Evolutionary conservation across 2,797 vertebrate species (phyloP), one percentile per base, ranked within the genome.

Genomic region (Leptoclinus maculatus): DNA sequence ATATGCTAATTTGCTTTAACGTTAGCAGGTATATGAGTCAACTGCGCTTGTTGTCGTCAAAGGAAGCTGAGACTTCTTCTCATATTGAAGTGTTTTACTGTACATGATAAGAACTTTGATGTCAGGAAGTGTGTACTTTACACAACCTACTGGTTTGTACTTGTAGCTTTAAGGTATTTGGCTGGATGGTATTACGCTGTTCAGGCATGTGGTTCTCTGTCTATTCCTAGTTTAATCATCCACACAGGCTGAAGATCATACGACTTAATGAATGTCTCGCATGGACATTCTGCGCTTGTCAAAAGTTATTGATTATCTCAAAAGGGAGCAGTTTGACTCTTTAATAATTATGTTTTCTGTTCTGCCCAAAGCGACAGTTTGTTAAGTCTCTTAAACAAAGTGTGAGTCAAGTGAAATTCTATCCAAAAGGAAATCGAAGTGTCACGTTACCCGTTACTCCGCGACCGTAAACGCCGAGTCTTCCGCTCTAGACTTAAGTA

Each of bases 381-480:
- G 9, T 38, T 3, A 51, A 23, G 25, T 72, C 32, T 60, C 27
- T 49, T 16, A 21, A 65, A 27, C n/a, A 47, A 9, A 34, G 23
- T 34, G 21, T 74, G 29, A 72, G 58, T 63, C 7, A 29, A 38
- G n/a, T 14, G 39, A 23, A 73, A 58, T 7, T 7, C 14, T 11
- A 4, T 11, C 32, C n/a, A 25, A n/a, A 57, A 38, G 21, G 32
- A 81, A 73, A 49, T 77, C 2, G 41, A 57, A 71, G 34, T 12
- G 21, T 82, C 39, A 64, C 3, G 0, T 72, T 57, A 57, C 13
- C 51, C 57, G 58, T 70, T 38, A 5, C 75, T 66, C 69, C 9
- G 7, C 59, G 6, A 14, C 7, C 4, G 0, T 69, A 32, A 60
- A 62, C 34, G 25, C 7, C 0, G 7, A 27, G n/a, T 54, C 59